phyloP scores from a whole-genome alignment of 2,797 vertebrate genomes.

The Australoheros facetus region DNA sequence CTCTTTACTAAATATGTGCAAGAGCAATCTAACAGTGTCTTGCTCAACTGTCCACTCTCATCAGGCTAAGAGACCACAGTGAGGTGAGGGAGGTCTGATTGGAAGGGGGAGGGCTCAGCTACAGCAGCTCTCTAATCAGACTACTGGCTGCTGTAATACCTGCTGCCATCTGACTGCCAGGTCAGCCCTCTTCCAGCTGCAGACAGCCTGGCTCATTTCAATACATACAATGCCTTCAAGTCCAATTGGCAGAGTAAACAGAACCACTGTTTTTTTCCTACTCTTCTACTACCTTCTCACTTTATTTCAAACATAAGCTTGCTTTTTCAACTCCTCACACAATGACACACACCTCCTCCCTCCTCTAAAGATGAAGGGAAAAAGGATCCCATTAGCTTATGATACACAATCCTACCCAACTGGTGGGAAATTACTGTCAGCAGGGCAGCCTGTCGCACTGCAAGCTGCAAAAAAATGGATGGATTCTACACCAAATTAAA shows the following conservation, averaged over 20 bases:
- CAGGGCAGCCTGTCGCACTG: slow-evolving; percentile 56
- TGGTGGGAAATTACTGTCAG: slow-evolving; percentile 78
- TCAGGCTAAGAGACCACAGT: slow-evolving; percentile 64
- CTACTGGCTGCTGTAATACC: slow-evolving; percentile 61
- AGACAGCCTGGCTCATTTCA: slow-evolving; percentile 82
- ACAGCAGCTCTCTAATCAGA: slow-evolving; percentile 75
- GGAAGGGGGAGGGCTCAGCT: slow-evolving; percentile 30
- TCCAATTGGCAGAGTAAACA: slow-evolving; percentile 79
- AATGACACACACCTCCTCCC: slow-evolving; percentile 38
- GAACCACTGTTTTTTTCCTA: slow-evolving; percentile 81
- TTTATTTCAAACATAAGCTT: slow-evolving; percentile 48
- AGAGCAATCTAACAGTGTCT: slow-evolving; percentile 73
- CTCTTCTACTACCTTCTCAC: slow-evolving; percentile 56
- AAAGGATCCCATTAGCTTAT: slow-evolving; percentile 74
- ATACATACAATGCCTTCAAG: slow-evolving; percentile 76
- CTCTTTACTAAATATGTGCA: slow-evolving; percentile 65
- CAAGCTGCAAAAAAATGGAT: slow-evolving; percentile 72
- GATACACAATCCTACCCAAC: slow-evolving; percentile 75
- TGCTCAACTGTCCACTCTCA: slow-evolving; percentile 59
- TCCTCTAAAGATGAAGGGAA: slow-evolving; percentile 58
- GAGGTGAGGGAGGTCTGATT: slow-evolving; percentile 37
- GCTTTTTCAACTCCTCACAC: slow-evolving; percentile 30
- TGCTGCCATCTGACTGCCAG: slow-evolving; percentile 66
- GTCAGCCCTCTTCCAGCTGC: slow-evolving; percentile 46
- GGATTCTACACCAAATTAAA: slow-evolving; percentile 75